Percentiles rank a stretch among this genome's conserved stretches.
These are phyloP conservation scores for Brenthis hecate DNA, from an alignment of 2,888 invertebrate genomes.

Conservation along the genomic window DNA sequence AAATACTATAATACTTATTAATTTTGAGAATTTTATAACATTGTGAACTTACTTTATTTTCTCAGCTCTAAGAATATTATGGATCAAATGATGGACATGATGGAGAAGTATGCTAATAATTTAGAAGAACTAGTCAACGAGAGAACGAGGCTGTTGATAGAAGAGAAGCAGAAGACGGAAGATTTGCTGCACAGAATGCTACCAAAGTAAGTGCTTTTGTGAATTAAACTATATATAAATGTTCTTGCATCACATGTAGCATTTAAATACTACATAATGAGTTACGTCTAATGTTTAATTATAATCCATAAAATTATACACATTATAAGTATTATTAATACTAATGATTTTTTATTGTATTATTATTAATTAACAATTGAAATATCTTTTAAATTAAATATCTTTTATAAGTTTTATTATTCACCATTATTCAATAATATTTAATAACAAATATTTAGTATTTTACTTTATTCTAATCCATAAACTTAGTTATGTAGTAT, in stretches of 20 bases:
- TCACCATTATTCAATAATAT: no score
- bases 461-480: background rate
- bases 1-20: background rate
- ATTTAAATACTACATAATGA: constrained; percentile 13
- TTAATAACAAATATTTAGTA: no score
- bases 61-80: constrained; percentile 92
- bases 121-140: constrained; percentile 96
- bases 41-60: background rate
- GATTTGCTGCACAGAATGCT: constrained; percentile 96
- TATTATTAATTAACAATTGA: no score
- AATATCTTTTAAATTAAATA: no score
- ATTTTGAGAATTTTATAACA: background rate
- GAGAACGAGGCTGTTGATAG: constrained; percentile 92
- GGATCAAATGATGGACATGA: constrained; percentile 99
- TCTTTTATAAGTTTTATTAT: no score
- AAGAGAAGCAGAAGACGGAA: constrained; percentile 96
- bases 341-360: no score
- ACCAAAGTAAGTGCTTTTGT: constrained; percentile 87
- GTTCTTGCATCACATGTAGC: constrained; percentile 22
- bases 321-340: no score
- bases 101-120: constrained; percentile 97
- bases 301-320: no score
- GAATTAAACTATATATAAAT: constrained; percentile 21
- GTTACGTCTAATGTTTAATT: background rate
- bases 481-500: constrained; percentile 13